Base-by-base conservation (phyloP, 2,888 invertebrate genomes). In the Limnephilus lunatus region DNA sequence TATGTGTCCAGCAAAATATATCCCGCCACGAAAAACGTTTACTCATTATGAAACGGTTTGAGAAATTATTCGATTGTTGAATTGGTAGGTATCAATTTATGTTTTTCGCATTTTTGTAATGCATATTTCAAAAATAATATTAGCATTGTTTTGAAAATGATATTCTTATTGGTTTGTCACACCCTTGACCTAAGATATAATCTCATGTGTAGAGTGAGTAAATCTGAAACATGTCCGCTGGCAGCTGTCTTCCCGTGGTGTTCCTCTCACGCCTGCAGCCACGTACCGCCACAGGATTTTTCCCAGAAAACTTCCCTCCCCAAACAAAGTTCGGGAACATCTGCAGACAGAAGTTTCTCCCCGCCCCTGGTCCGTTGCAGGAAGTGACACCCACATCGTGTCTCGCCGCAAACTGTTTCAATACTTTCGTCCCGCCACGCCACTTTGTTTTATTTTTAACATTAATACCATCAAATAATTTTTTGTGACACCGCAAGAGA, bases 301-400 rank as follows among this genome's bases (percentile, higher is more conserved):
- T 86, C 32, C 35, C 30, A 48, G 31, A 81, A 86, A 91, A 91
- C 87, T 91, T 91, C 88, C 32, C n/a, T 68, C 89, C 90, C 90
- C n/a, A 86, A 90, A 92, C 82, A 68, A 68, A 68, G 68, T 92
- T 92, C 81, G 86, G n/a, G 35, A 90, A 90, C 92, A 92, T 92
- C 90, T 90, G 92, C 92, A 90, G 81, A 85, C 35, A 11, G 81
- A 92, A 92, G 87, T 92, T 92, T 80, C 68, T 19, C 90, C 81
- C 80, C 30, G n/a, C 31, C 90, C 53, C 90, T 32, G 81, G 53
- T 91, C 92, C 68, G 39, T 91, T 81, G 90, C 82, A 44, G 30
- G 88, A 90, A 91, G 82, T 91, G 90, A 90, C 92, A 88, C 92
- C 68, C 68, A 68, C 25, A 7, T 68, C 68, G 68, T n/a, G 68